Conservation (phyloP, 2,113 vertebrate species). For the Psittacara wagleri region DNA sequence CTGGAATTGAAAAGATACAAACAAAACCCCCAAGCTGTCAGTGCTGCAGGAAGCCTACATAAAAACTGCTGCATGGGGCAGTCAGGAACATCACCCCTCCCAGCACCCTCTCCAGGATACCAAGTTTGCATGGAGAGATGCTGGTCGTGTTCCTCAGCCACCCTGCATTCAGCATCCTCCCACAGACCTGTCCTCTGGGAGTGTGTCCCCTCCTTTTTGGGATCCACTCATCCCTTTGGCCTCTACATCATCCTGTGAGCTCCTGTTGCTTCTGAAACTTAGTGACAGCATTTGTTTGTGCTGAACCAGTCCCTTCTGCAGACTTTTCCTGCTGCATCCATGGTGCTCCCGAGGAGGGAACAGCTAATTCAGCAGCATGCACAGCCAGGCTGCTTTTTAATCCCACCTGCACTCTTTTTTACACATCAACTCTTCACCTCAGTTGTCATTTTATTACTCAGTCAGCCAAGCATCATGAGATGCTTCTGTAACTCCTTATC, state of each 20-base stretch:
- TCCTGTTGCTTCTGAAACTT: background rate
- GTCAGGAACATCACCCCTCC: background rate
- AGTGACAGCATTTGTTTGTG: background rate
- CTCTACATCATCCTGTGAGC: background rate
- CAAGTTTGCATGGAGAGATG: background rate
- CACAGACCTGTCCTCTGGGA: background rate
- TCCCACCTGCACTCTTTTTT: background rate
- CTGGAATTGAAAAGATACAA: slow-evolving; percentile 70
- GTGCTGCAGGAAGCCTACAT: background rate
- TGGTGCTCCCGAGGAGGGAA: rapidly evolving
- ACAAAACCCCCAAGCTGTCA: background rate
- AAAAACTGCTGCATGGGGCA: background rate
- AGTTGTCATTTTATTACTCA: background rate
- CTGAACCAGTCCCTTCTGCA: background rate
- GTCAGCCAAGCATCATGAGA: background rate
- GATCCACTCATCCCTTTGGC: background rate
- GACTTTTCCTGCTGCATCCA: background rate
- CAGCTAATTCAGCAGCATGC: background rate
- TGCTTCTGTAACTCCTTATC: background rate
- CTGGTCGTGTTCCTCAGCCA: background rate
- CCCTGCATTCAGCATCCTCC: background rate
- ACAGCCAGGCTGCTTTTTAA: background rate
- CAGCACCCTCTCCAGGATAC: background rate
- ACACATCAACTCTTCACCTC: background rate
- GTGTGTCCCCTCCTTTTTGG: background rate